Percentiles rank a stretch among this genome's conserved stretches.
Conservation (phyloP, 2,888 invertebrate genomes). For the Cybosia mesomella region DNA sequence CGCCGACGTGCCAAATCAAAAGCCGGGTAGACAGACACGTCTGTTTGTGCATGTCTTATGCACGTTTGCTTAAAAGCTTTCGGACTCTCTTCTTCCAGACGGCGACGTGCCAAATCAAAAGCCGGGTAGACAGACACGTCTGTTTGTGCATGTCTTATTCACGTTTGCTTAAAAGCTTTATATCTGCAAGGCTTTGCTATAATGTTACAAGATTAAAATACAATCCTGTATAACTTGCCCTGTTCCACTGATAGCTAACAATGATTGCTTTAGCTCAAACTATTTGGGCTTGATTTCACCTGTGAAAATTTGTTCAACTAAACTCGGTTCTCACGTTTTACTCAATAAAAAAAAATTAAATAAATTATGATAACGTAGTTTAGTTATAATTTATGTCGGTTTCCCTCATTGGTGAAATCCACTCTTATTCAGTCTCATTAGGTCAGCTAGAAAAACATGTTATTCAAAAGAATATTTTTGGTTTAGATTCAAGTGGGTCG, state of each 20-base stretch:
- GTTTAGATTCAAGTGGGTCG: conserved; percentile 78
- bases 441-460: conserved; percentile 10
- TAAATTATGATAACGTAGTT: not conserved
- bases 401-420: not conserved
- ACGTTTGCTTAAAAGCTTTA: not conserved
- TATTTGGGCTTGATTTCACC: not conserved
- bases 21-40: not conserved
- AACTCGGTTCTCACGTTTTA: not conserved
- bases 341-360: not conserved
- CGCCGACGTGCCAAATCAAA: not conserved
- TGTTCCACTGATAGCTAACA: too few species aligned
- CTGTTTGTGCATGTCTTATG: not conserved
- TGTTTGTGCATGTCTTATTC: not conserved
- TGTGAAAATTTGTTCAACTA: not conserved
- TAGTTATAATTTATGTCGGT: too few species aligned
- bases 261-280: too few species aligned
- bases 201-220: too few species aligned
- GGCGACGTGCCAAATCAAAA: not conserved
- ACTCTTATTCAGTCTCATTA: not conserved
- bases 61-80: not conserved
- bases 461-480: conserved; percentile 46
- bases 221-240: too few species aligned
- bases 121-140: not conserved
- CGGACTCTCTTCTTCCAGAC: too few species aligned
- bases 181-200: too few species aligned